These are phyloP conservation scores for Eledona agricola DNA, from an alignment of 2,888 invertebrate species.

Conservation along the genomic window DNA sequence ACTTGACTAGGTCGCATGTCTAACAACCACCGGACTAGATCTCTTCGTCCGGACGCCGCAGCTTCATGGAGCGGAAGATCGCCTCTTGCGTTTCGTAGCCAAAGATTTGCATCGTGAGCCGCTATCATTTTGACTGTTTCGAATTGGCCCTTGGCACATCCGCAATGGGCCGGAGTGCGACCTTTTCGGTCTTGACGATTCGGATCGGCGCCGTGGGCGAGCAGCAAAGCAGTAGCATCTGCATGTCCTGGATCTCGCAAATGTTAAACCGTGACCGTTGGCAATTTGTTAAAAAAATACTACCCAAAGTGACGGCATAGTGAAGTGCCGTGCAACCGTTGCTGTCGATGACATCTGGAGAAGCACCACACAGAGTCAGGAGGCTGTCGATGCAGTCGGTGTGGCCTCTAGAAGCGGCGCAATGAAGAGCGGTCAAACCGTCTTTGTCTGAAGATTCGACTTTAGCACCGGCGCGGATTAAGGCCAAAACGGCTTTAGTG, in stretches of 20 bases:
- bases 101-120: constrained; percentile 84
- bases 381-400: constrained; percentile 90
- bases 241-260: constrained; percentile 75
- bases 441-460: constrained; percentile 89
- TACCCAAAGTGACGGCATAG: constrained; percentile 88
- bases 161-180: constrained; percentile 92
- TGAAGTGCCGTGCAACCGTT: constrained; percentile 97
- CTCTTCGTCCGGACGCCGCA: constrained; percentile 88
- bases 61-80: constrained; percentile 97
- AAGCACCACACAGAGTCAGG: constrained; percentile 86
- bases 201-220: constrained; percentile 90
- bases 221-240: constrained; percentile 87
- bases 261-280: background rate
- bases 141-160: constrained; percentile 93
- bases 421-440: constrained; percentile 94
- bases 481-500: constrained; percentile 86
- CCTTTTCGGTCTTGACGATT: constrained; percentile 94
- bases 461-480: constrained; percentile 87
- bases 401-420: constrained; percentile 96
- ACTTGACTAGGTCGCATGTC: constrained; percentile 83
- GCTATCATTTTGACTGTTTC: constrained; percentile 73
- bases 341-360: constrained; percentile 88
- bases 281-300: too few species aligned
- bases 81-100: constrained; percentile 91
- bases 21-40: constrained; percentile 88